Evolutionary conservation across 1,140 invertebrate genomes (phyloP), one percentile per base, ranked within the genome.

Genomic region (Pogonognathellus flavescens): DNA sequence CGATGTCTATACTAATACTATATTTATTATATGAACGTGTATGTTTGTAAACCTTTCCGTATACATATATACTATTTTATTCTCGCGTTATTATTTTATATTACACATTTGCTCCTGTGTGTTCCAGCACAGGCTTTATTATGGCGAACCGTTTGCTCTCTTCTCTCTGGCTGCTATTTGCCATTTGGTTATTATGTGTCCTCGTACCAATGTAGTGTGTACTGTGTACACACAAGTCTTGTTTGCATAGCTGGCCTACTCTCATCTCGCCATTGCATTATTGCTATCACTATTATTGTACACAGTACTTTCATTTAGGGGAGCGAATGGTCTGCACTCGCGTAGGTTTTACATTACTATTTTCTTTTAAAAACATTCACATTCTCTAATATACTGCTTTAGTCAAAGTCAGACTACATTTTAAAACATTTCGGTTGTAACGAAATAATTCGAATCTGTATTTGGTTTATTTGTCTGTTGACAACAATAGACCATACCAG

Each of bases 201-300:
- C 70, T 76, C 41, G 25, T 76, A n/a, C 70, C 70, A 76, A 76
- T 76, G 70, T 76, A 18, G 25, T 76, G 31, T 76, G 70, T 76
- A 18, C 70, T 76, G 70, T 76, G 70, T 50, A 76, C 70, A 76
- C 70, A 76, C 70, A 76, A 76, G 5, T 76, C 70, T 41, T 76
- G 70, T 76, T 76, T 76, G 70, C 70, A 76, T 76, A 76, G 70
- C 70, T 76, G 70, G 70, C 41, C 70, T 49, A 31, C 70, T 76
- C 70, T 76, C 66, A 72, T 76, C 70, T 76, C 41, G 16, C n/a
- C 62, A 25, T 20, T 25, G 22, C 62, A 25, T 14, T 62, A n/a
- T 62, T 25, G 62, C 62, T 66, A 22, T 25, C 22, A 18, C 16
- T 50, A 76, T 76, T 41, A 49, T n/a, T 57, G 53, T 57, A 57